A percentile compares a stretch with the other conserved stretches of the same genome.
These are phyloP conservation scores for Sitodiplosis mosellana DNA, from an alignment of 1,140 invertebrate genomes.

Conservation along the genomic window DNA sequence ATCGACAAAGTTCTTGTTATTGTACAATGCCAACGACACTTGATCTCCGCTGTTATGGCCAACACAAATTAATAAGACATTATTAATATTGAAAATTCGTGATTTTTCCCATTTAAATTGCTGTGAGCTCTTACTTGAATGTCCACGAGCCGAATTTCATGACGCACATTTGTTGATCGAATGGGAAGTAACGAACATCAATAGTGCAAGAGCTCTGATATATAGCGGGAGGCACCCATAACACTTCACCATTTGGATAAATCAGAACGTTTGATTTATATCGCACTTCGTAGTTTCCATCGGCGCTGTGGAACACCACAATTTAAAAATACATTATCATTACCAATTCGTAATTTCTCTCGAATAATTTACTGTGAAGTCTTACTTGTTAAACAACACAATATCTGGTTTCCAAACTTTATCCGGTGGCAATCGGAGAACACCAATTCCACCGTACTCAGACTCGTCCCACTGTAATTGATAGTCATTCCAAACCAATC, in stretches of 20 bases:
- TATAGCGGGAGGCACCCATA: conserved; percentile 97
- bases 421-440: conserved; percentile 86
- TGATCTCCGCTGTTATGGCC: too few relatives aligned
- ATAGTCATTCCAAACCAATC: conserved; percentile 95
- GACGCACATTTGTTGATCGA: conserved; percentile 95
- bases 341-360: too few relatives aligned
- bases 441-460: conserved; percentile 92
- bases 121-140: too few relatives aligned
- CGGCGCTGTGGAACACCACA: conserved; percentile 62
- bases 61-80: too few relatives aligned
- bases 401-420: conserved; percentile 99
- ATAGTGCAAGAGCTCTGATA: conserved; percentile 98
- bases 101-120: too few relatives aligned
- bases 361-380: too few relatives aligned
- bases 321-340: conserved; percentile 1
- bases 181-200: conserved; percentile 98
- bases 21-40: conserved; percentile 83
- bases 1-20: conserved; percentile 89
- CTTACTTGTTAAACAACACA: conserved; percentile 98
- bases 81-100: too few relatives aligned
- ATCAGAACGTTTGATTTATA: conserved; percentile 96
- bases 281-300: conserved; percentile 90
- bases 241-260: conserved; percentile 76
- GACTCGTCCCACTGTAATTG: conserved; percentile 95
- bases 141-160: conserved; percentile 99